Evolutionary conservation across 2,888 invertebrate genomes (phyloP), one percentile per base, ranked within the genome.

Genomic region (Amphipyra berbera): DNA sequence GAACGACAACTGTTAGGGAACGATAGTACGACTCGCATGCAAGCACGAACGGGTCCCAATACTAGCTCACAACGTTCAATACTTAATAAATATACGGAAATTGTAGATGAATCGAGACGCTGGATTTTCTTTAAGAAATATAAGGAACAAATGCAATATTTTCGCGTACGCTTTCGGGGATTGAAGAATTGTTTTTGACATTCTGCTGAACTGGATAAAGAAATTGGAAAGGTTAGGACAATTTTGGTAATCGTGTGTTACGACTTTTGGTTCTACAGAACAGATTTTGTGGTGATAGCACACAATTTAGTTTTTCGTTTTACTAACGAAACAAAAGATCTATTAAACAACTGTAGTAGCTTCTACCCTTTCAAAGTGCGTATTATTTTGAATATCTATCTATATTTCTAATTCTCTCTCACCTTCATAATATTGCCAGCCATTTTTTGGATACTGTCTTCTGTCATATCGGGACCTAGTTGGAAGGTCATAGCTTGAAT

Each of bases 401-500:
- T 21, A 21, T 21, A 21, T 21, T 21, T 21, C 21, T 21, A 2
- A 21, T 2, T 21, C 21, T 21, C 21, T 2, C 52, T 49, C 3
- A 42, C 60, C 48, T 47, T 60, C 37, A 70, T 8, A 15, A 59
- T 70, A 41, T 70, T 74, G 6, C 48, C 44, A n/a, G 88, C 87
- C 59, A 88, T 86, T 48, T 85, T 76, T 7, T 72, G 73, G 40
- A 89, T 83, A 27, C 67, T 86, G 4, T 85, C 72, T n/a, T 82
- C 77, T 12, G 76, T 77, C 14, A 85, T 60, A 47, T 90, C 88
- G 2, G 85, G 85, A 0, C 80, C 82, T 0, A 89, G 68, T 59
- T 88, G 85, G n/a, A 87, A 73, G 6, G 83, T 76, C 37, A 87
- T 61, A 0, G 88, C 87, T 44, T 76, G 77, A 2, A 87, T 61